A percentile compares a stretch with the other conserved stretches of the same genome.
phyloP scores from a whole-genome alignment of 2,888 invertebrate species.

The Dorcus hopei region DNA sequence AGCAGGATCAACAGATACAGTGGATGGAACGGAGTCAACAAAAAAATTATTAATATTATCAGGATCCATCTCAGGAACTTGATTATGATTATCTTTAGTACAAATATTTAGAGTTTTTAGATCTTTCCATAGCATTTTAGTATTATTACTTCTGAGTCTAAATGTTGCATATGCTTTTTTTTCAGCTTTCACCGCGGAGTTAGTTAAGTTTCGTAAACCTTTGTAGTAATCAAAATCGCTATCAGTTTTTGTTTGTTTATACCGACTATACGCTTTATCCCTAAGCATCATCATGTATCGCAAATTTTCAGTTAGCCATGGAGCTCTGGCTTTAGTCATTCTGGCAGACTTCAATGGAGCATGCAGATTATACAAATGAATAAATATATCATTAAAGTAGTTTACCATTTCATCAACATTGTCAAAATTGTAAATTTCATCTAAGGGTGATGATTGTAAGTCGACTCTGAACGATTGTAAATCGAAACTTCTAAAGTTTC shows the following conservation, averaged over 20 bases:
- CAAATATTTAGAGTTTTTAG: background rate
- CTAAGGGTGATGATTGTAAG: no score
- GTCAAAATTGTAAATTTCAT: no score
- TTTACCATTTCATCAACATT: no score
- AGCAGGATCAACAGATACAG: no score
- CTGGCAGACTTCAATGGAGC: conserved; percentile 1
- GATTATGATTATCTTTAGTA: background rate
- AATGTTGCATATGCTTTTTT: background rate
- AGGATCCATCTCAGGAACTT: no score
- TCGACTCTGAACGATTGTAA: background rate
- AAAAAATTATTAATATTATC: no score
- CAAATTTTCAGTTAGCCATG: conserved; percentile 1
- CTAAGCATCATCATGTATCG: background rate
- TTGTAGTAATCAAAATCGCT: background rate
- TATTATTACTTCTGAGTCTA: background rate
- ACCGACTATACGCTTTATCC: conserved; percentile 5
- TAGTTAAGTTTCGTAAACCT: background rate
- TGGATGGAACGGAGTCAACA: no score
- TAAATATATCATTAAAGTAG: background rate
- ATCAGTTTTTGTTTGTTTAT: background rate
- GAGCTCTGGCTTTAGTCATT: background rate
- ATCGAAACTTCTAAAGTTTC: no score
- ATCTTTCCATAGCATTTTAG: background rate
- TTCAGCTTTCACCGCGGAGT: background rate
- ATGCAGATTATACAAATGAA: background rate